Conservation (phyloP, 2,797 vertebrate species). For the Martes flavigula region DNA sequence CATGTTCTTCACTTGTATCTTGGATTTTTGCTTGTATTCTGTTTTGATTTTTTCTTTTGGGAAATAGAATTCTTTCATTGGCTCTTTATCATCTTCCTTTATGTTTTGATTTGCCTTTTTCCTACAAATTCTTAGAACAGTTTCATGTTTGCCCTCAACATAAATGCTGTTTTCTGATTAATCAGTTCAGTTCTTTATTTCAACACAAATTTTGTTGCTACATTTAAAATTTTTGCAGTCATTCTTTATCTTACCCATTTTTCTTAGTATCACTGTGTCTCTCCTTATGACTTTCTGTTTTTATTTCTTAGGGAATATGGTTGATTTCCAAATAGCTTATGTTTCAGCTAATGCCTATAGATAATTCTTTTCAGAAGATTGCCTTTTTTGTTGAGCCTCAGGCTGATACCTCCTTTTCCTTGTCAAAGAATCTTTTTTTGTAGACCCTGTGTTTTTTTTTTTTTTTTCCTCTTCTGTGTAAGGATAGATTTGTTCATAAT, state of each 20-base stretch:
- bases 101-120: background rate
- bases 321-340: background rate
- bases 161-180: background rate
- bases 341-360: background rate
- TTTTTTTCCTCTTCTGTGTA: background rate
- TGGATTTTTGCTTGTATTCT: background rate
- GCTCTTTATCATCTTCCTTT: background rate
- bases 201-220: background rate
- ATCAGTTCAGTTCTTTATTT: background rate
- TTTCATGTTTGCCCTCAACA: background rate
- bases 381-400: background rate
- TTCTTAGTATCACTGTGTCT: background rate
- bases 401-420: background rate
- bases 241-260: background rate
- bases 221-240: background rate
- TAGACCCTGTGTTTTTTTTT: background rate
- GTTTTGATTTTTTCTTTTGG: background rate
- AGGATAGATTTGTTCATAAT: background rate
- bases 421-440: background rate
- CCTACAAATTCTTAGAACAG: background rate
- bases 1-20: background rate
- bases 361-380: constrained; percentile 11
- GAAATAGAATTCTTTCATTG: background rate
- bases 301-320: background rate
- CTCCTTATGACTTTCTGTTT: background rate